Base-by-base conservation (phyloP, 2,888 invertebrate genomes). In the Stenodema calcarata region DNA sequence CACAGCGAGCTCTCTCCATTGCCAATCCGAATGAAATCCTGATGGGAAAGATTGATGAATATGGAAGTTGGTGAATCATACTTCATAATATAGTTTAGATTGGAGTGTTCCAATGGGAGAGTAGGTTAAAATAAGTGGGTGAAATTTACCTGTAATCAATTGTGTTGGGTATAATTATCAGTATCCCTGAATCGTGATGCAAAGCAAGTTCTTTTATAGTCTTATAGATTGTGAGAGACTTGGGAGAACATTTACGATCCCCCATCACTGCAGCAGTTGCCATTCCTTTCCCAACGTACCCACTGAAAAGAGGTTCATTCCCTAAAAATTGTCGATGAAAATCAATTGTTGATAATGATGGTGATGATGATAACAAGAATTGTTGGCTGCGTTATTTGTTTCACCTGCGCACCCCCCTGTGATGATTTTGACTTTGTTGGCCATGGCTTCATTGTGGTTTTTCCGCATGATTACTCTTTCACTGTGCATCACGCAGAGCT, bases 321-420 rank as follows among this genome's bases (percentile, higher is more conserved):
- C 82, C 82, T 82, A 23, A 30, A 54, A 69, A 35, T 35, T 35
- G 35, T 35, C 7, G 35, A 35, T 35, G 35, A 7, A 35, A 35
- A 35, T 35, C 4, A 4, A 35, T 35, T 7, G 7, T 4, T 35
- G 54, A 54, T 54, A 54, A 54, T n/a, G n/a, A n/a, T n/a, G n/a
- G n/a, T n/a, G n/a, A n/a, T n/a, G n/a, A n/a, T 54, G 4, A 54
- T 54, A 18, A 6, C 18, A 54, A 54, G 4, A 11, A 6, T 18
- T 6, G 11, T 54, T 11, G 54, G 18, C 18, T 54, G 54, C 18
- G 11, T 54, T 54, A 70, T 70, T 27, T 70, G 27, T 0, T 76
- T 35, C 23, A 82, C 93, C 93, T 11, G 93, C 92, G 0, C 93
- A 93, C 42, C 93, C 93, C 9, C 93, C 93, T 86, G 91, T 90